Percentiles rank a stretch among this genome's conserved stretches.
phyloP scores from a whole-genome alignment of 2,888 invertebrate genomes.

The Trachelus iudaicus region DNA sequence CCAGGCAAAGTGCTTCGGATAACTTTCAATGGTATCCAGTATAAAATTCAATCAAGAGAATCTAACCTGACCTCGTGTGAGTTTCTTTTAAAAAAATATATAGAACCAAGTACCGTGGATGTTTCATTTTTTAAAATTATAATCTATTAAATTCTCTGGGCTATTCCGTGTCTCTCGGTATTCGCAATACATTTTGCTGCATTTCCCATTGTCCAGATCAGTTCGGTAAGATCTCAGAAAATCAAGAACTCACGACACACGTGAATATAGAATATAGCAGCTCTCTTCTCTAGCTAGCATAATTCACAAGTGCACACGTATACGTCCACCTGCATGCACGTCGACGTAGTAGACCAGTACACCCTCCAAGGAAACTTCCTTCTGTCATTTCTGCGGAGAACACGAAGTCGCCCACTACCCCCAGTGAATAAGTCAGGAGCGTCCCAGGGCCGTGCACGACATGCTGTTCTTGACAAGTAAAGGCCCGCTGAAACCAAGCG shows the following conservation, averaged over 20 bases:
- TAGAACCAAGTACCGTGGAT: not conserved
- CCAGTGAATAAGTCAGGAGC: constrained; percentile 36
- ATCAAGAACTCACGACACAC: not conserved
- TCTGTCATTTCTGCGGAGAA: constrained; percentile 30
- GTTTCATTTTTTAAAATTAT: not conserved
- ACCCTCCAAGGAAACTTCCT: constrained; percentile 31
- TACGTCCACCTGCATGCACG: not conserved
- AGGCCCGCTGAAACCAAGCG: constrained; percentile 20
- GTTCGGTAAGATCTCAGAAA: not conserved
- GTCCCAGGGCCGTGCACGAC: constrained; percentile 12
- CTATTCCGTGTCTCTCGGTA: not conserved
- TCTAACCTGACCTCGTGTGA: not conserved
- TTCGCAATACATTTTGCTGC: not conserved
- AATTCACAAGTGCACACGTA: not conserved
- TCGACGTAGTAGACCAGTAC: not conserved
- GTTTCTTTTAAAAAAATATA: not conserved
- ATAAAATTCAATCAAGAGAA: too few species aligned
- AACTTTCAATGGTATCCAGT: too few species aligned
- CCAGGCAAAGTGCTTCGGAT: not conserved
- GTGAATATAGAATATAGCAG: not conserved
- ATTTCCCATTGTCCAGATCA: not conserved
- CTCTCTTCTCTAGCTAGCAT: not conserved
- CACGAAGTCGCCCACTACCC: constrained; percentile 18
- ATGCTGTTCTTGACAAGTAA: constrained; percentile 20
- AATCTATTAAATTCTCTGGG: not conserved